These are phyloP conservation scores for Calephelis nemesis DNA, from an alignment of 1,140 invertebrate species.

Conservation along the genomic window DNA sequence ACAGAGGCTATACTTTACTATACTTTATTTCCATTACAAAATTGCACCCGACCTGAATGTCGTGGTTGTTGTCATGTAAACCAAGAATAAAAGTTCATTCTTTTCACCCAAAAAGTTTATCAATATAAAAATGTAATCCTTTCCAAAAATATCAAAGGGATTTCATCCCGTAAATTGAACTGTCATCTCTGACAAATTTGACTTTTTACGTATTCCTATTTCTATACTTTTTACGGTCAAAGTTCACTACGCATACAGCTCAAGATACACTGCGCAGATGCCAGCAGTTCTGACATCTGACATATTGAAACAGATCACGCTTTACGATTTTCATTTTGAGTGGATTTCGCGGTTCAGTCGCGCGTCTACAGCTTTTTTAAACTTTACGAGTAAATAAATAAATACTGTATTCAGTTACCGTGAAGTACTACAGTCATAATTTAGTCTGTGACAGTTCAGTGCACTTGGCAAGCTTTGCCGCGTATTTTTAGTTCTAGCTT, in stretches of 20 bases:
- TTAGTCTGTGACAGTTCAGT: conserved; percentile 12
- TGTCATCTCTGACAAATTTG: conserved; percentile 13
- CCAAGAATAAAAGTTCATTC: not conserved
- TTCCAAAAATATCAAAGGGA: conserved; percentile 8
- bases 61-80: too few relatives aligned
- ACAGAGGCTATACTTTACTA: too few relatives aligned
- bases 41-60: too few relatives aligned
- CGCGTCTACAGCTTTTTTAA: conserved; percentile 1
- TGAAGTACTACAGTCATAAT: conserved; percentile 9
- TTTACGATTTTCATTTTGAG: conserved; percentile 7
- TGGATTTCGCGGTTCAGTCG: conserved; percentile 16
- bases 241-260: conserved; percentile 30
- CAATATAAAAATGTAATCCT: not conserved
- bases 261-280: conserved; percentile 26
- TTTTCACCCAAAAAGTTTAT: not conserved
- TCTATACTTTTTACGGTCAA: conserved; percentile 21
- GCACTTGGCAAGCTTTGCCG: conserved; percentile 4
- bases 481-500: conserved; percentile 12
- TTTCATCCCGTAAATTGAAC: conserved; percentile 12
- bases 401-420: not conserved
- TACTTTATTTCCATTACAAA: too few relatives aligned
- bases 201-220: conserved; percentile 9
- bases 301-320: conserved; percentile 9
- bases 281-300: conserved; percentile 13
- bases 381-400: conserved; percentile 4